Evolutionary conservation across 2,888 invertebrate genomes (phyloP).

Genomic region (Saturnia pavonia): DNA sequence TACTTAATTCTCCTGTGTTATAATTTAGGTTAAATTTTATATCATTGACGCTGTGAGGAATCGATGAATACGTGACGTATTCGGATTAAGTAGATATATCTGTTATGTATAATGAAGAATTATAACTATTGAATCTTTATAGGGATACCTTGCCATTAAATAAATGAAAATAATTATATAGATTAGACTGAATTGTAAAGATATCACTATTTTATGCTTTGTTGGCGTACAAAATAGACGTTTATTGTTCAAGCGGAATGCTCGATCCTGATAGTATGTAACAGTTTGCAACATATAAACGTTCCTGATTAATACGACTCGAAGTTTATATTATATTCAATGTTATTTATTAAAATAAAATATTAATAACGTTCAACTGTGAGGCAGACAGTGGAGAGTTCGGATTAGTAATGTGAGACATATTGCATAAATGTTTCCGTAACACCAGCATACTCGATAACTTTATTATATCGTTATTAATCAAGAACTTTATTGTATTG

Average conservation of each 20-base stretch:
- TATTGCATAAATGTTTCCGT: slow-evolving; percentile 13
- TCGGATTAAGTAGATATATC: slow-evolving; percentile 77
- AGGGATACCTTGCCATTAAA: slow-evolving; percentile 81
- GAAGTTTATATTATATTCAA: slow-evolving; percentile 63
- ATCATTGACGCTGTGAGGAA: slow-evolving; percentile 81
- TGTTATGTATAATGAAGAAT: slow-evolving; percentile 78
- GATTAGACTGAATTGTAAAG: slow-evolving; percentile 82
- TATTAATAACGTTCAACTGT: slow-evolving; percentile 60
- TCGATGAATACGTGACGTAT: slow-evolving; percentile 74
- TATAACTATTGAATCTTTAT: slow-evolving; percentile 77
- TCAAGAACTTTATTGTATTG: slow-evolving; percentile 9
- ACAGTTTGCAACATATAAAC: slow-evolving; percentile 60
- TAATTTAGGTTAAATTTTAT: slow-evolving; percentile 82
- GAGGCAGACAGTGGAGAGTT: slow-evolving; percentile 35
- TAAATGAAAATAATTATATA: slow-evolving; percentile 78
- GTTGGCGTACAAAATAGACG: slow-evolving; percentile 77
- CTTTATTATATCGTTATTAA: slow-evolving; percentile 9
- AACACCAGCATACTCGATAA: not conserved
- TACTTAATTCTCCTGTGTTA: slow-evolving; percentile 83
- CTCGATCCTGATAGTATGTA: slow-evolving; percentile 54
- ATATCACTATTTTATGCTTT: slow-evolving; percentile 82
- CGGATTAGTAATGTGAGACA: slow-evolving; percentile 14
- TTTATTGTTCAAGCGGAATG: slow-evolving; percentile 72
- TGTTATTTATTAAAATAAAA: slow-evolving; percentile 58
- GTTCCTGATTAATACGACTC: slow-evolving; percentile 68